Conservation (phyloP, 2,888 invertebrate species). For the Quadroppia sp. region DNA sequence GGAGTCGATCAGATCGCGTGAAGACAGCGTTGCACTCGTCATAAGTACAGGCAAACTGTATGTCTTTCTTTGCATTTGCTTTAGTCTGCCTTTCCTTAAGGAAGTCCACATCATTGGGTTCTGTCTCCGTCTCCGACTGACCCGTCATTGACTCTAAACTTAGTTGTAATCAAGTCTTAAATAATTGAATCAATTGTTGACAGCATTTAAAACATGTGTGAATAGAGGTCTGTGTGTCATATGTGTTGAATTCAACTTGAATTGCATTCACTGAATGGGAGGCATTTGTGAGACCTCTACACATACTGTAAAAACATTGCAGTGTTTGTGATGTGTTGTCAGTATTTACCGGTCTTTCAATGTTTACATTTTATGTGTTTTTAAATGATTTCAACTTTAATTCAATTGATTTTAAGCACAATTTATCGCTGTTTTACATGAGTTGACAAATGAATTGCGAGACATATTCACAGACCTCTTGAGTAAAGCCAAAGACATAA, state of each 20-base stretch:
- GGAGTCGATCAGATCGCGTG: not conserved
- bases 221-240: conserved; percentile 3
- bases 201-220: not conserved
- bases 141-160: not conserved
- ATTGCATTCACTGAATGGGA: no score
- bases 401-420: not conserved
- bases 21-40: conserved; percentile 22
- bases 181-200: not conserved
- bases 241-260: not conserved
- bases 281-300: no score
- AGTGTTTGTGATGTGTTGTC: no score
- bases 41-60: conserved; percentile 22
- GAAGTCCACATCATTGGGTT: not conserved
- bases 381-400: no score
- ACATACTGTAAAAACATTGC: no score
- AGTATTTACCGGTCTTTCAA: no score
- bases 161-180: no score
- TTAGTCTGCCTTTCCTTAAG: not conserved
- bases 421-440: no score
- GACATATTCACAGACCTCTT: no score
- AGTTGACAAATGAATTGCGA: no score
- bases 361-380: no score
- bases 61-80: not conserved
- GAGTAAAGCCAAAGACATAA: no score
- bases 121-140: not conserved